Base-by-base conservation (phyloP, 1,140 invertebrate species). In the Harpegnathos saltator region DNA sequence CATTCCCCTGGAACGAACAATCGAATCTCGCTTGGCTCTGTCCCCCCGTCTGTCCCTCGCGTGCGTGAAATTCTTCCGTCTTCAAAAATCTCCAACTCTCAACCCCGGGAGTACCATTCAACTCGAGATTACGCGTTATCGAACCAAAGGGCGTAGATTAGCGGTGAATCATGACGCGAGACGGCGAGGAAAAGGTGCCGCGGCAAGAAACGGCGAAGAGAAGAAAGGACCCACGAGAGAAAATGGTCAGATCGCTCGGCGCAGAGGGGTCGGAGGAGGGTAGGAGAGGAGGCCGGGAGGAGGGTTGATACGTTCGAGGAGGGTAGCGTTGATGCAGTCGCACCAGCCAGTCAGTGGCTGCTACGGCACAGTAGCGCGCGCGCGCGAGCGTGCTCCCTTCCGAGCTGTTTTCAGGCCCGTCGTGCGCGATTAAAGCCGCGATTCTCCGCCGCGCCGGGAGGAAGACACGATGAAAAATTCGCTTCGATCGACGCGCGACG, bases 241-340 rank as follows among this genome's bases (percentile, higher is more conserved):
- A 78, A 78, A 78, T 69, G 75, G 52, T 58, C 22, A 78, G 65
- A 75, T 52, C 58, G 38, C 38, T 50, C 48, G 29, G 48, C 22
- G 44, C 63, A 75, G 33, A 58, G 63, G 52, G 19, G 33, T 19
- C 33, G 0, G 29, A 3, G 29, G 50, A 58, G 29, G 62, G 82
- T 84, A 84, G 82, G 82, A 84, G 77, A 54, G 12, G 22, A 62
- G 73, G 58, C 26, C 72, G 22, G 77, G 66, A 22, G 72, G 38
- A 83, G 89, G 77, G 85, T 85, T 85, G 87, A 87, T 90, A 84
- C 86, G 85, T 85, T 90, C 83, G 80, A 84, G 86, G 71, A 91
- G 85, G 89, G 88, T 89, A 90, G 90, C 89, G 89, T 91, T 90
- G 88, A 90, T 90, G 84, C 85, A 90, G 89, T 87, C 86, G 88